Base-by-base conservation (phyloP, 2,113 vertebrate genomes). In the Reinhardtius hippoglossoides region DNA sequence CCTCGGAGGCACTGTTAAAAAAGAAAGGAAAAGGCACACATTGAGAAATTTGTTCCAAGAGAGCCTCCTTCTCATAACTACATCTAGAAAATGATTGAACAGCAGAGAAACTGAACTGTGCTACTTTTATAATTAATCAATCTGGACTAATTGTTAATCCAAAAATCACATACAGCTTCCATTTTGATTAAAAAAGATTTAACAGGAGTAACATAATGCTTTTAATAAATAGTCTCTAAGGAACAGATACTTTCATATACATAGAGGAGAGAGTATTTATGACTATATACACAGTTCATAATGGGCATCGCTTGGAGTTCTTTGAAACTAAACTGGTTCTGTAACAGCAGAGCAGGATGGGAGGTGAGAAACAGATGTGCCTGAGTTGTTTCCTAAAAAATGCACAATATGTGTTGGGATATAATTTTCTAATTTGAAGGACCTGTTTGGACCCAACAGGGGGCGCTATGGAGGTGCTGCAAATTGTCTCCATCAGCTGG, bases 261-360 rank as follows among this genome's bases (percentile, higher is more conserved):
- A 61, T 18, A 63, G 20, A 40, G 31, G 31, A 31, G 31, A 31
- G 31, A 31, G 6, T 20, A 44, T 55, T 44, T 27, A 9, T 2
- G 20, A 65, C 20, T 89, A 89, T 92, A 73, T 88, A 88, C 87
- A 93, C 87, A 93, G 40, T 20, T 58, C 35, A 73, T 42, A n/a
- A 42, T 37, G 48, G 24, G 55, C 18, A 14, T 27, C 0, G 20
- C 40, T 65, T 77, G 61, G 64, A 89, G 69, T 71, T 80, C 23
- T 73, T 6, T 60, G 59, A 73, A 73, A 35, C 54, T 63, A 16
- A 68, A 68, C 10, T 56, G 18, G 21, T 31, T 2, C 5, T 55
- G 69, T 55, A 67, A 80, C 61, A 77, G 27, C 21, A 65, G 52
- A 40, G 21, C 10, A 3, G 56, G 48, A 56, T 24, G 44, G 5